phyloP scores from a whole-genome alignment of 2,888 invertebrate species.

The Resseliella maxima region DNA sequence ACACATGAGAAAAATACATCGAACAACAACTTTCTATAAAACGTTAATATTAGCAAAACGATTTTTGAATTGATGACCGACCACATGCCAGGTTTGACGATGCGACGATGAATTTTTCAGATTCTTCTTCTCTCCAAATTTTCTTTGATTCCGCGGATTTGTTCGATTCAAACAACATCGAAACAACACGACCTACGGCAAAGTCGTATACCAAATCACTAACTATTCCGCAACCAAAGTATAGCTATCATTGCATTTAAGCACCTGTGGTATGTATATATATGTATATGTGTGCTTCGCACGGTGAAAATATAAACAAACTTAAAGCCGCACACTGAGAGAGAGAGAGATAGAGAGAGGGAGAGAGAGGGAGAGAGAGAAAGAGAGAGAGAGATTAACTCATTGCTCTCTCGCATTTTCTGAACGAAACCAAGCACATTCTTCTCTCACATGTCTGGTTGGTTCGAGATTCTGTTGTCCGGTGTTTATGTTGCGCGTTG shows the following conservation, averaged over 20 bases:
- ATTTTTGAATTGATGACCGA: not conserved
- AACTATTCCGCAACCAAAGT: not conserved
- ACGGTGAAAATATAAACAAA: constrained; percentile 42
- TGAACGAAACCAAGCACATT: too few species aligned
- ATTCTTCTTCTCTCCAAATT: not conserved
- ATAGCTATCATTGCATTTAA: not conserved
- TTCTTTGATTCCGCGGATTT: not conserved
- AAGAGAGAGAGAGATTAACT: too few species aligned
- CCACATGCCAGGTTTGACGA: not conserved
- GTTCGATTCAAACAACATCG: not conserved
- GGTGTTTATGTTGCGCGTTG: not conserved
- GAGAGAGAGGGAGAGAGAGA: too few species aligned
- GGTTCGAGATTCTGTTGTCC: not conserved
- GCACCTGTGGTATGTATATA: constrained; percentile 25
- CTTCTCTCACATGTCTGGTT: too few species aligned
- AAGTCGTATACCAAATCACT: constrained; percentile 4
- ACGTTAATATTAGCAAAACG: not conserved
- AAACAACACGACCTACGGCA: constrained; percentile 43
- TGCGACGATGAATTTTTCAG: constrained; percentile 35
- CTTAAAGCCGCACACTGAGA: not conserved
- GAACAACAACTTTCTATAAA: constrained; percentile 42
- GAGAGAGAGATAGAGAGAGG: not conserved
- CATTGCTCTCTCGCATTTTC: too few species aligned
- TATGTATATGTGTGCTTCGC: too few species aligned
- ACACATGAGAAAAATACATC: not conserved